Evolutionary conservation across 2,113 vertebrate genomes (phyloP).

Genomic region (Gasterosteus nipponicus): DNA sequence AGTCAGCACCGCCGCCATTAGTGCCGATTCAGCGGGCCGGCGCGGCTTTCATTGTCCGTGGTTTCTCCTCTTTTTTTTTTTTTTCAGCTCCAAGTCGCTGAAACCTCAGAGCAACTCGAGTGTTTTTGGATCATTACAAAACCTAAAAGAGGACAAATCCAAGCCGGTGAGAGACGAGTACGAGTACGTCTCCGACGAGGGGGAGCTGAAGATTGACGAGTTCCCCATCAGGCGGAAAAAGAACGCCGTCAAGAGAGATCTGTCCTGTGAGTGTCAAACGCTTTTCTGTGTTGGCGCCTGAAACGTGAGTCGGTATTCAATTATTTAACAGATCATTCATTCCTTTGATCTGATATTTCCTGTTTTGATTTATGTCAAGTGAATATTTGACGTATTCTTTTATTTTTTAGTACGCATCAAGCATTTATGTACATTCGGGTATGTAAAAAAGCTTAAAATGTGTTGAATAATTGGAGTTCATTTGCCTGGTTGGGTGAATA

Average conservation of each 20-base stretch:
- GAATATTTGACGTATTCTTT: not conserved
- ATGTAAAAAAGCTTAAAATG: not conserved
- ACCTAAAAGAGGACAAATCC: conserved; percentile 95
- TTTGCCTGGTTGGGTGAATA: not conserved
- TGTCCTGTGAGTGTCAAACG: conserved; percentile 88
- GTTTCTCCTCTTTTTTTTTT: conserved; percentile 33
- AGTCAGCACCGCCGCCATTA: conserved; percentile 47
- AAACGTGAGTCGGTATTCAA: not conserved
- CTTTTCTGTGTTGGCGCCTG: not conserved
- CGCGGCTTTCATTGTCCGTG: conserved; percentile 41
- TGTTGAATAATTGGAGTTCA: not conserved
- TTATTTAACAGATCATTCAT: not conserved
- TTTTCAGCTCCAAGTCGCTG: conserved; percentile 88
- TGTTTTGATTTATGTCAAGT: not conserved
- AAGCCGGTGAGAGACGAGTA: conserved; percentile 96
- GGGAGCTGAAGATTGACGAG: conserved; percentile 97
- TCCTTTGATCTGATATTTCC: not conserved
- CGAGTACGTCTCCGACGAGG: conserved; percentile 97
- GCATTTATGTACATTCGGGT: not conserved
- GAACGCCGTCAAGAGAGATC: conserved; percentile 89
- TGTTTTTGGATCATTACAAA: conserved; percentile 94
- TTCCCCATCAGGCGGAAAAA: conserved; percentile 99
- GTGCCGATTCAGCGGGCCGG: conserved; percentile 44
- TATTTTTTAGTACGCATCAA: not conserved
- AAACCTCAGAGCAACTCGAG: conserved; percentile 90